phyloP scores from a whole-genome alignment of 2,113 vertebrate species.

The Channa argus region DNA sequence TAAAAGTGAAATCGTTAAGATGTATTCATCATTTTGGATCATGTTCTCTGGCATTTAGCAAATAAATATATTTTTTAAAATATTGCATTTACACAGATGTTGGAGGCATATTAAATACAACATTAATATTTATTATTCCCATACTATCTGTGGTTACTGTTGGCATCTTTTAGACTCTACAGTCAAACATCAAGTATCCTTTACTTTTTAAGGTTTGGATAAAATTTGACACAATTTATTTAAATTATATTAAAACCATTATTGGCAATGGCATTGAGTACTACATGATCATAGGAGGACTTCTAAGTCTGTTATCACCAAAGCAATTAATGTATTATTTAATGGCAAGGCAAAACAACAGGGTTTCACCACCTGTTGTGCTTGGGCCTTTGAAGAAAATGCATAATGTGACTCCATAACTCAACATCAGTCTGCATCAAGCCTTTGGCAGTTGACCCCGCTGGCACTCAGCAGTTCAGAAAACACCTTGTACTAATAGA shows the following conservation, averaged over 20 bases:
- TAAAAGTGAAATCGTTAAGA: conserved; percentile 4
- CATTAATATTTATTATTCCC: too few relatives aligned
- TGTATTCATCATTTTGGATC: conserved; percentile 3
- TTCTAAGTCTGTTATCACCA: neutral
- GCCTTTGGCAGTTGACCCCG: conserved; percentile 26
- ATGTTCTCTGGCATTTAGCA: neutral
- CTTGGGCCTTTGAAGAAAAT: conserved; percentile 38
- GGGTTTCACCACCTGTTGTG: conserved; percentile 26
- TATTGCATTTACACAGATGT: too few relatives aligned
- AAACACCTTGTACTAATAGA: conserved; percentile 36
- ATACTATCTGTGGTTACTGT: too few relatives aligned
- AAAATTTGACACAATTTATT: too few relatives aligned
- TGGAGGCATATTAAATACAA: too few relatives aligned
- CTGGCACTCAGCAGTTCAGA: conserved; percentile 43
- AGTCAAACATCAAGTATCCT: too few relatives aligned
- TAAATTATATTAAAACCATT: too few relatives aligned
- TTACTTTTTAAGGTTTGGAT: too few relatives aligned
- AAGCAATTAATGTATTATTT: conserved; percentile 10
- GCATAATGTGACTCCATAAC: conserved; percentile 17
- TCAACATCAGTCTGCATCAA: conserved; percentile 26
- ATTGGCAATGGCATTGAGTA: too few relatives aligned
- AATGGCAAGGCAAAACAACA: conserved; percentile 8
- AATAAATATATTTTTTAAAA: too few relatives aligned
- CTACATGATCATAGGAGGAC: too few relatives aligned
- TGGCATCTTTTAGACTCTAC: too few relatives aligned